Evolutionary conservation across 2,888 invertebrate species (phyloP).

Genomic region (Trachelus troglodyta): DNA sequence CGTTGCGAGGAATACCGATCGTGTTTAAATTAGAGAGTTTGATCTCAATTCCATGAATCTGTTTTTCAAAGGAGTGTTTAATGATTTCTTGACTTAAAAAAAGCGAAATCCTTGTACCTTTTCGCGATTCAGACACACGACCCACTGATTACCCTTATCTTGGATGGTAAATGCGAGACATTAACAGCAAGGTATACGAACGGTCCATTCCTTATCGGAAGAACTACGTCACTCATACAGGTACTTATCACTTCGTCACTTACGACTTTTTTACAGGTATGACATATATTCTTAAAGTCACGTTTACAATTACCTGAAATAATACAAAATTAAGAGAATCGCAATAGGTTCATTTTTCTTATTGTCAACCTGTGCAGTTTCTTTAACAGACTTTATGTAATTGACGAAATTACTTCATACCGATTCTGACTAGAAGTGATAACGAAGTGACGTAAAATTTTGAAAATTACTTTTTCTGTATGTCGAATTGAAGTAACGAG

Average conservation of each 20-base stretch:
- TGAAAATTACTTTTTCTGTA: background rate
- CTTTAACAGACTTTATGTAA: background rate
- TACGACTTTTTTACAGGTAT: background rate
- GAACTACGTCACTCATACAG: slow-evolving; percentile 15
- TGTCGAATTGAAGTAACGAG: background rate
- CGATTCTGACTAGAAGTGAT: background rate
- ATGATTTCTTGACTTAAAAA: background rate
- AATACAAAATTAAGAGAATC: background rate
- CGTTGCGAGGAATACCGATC: background rate
- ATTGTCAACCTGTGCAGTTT: background rate
- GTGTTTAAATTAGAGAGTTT: background rate
- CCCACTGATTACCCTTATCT: slow-evolving; percentile 30
- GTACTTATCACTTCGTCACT: background rate
- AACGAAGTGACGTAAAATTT: background rate
- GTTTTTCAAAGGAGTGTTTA: background rate
- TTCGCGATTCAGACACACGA: background rate
- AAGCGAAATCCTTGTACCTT: background rate
- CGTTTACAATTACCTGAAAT: background rate
- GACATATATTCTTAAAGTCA: background rate
- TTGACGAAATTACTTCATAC: background rate
- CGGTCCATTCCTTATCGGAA: slow-evolving; percentile 27
- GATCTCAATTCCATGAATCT: background rate
- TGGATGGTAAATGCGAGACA: slow-evolving; percentile 28
- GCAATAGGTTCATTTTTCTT: background rate
- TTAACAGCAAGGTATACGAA: slow-evolving; percentile 18